Conservation (phyloP, 2,888 invertebrate genomes). For the Trimorus sp. region DNA sequence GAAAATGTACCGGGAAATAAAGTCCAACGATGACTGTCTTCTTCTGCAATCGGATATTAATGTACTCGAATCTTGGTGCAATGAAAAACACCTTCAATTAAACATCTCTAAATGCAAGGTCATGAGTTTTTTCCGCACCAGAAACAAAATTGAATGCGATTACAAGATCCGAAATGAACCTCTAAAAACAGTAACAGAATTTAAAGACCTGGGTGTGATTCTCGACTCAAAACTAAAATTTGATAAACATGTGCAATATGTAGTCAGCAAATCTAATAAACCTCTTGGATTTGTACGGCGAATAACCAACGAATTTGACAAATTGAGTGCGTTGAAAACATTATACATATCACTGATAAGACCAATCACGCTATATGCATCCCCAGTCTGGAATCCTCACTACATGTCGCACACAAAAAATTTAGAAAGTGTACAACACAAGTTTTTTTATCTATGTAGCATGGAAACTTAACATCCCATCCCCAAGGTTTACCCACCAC, state of each 20-base stretch:
- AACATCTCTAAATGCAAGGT: too few species aligned
- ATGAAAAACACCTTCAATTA: too few species aligned
- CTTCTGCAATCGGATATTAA: too few species aligned
- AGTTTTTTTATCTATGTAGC: background rate
- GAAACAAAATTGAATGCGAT: too few species aligned
- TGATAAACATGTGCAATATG: background rate
- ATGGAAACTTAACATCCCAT: background rate
- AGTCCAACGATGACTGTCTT: too few species aligned
- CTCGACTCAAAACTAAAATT: background rate
- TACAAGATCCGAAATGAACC: background rate
- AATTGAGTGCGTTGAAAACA: background rate
- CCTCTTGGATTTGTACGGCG: background rate
- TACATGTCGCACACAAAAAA: background rate
- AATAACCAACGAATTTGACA: background rate
- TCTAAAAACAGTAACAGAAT: background rate
- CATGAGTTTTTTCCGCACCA: too few species aligned
- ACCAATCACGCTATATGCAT: background rate
- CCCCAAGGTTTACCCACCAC: background rate
- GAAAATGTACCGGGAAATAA: too few species aligned
- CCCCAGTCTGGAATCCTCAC: background rate
- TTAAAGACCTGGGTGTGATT: background rate
- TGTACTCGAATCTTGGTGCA: too few species aligned
- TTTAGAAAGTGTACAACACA: conserved; percentile 5
- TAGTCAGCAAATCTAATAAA: background rate
- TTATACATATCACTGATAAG: background rate